phyloP scores from a whole-genome alignment of 2,797 vertebrate species.

The Sebastes alutus region DNA sequence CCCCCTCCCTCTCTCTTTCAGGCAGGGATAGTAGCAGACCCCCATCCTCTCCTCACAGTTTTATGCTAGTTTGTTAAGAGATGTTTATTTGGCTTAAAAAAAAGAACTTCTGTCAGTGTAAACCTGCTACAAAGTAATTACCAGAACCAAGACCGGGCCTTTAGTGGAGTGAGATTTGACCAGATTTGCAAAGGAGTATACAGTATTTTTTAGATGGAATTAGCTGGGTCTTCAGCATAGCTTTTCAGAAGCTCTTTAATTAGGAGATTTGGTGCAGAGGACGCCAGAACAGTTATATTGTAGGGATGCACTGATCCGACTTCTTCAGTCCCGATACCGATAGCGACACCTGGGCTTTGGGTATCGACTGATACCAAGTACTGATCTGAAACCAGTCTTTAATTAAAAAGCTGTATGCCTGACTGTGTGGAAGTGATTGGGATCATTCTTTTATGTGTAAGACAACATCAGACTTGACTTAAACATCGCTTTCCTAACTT shows the following conservation, averaged over 20 bases:
- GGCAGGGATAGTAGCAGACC: slow-evolving; percentile 63
- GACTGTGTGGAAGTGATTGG: no score
- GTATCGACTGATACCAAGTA: no score
- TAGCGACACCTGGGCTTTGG: no score
- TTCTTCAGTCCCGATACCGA: no score
- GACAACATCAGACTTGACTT: no score
- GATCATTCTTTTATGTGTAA: no score
- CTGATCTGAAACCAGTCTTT: no score
- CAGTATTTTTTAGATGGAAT: slow-evolving; percentile 7
- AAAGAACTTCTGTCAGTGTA: slow-evolving; percentile 13
- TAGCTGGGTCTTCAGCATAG: background rate
- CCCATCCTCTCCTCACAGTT: slow-evolving; percentile 51
- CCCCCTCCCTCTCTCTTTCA: slow-evolving; percentile 56
- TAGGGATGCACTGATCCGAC: no score
- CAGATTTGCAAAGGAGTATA: background rate
- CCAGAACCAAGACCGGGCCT: background rate
- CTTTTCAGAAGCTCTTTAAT: slow-evolving; percentile 26
- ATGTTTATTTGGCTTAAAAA: slow-evolving; percentile 56
- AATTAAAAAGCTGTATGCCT: no score
- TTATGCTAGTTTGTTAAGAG: slow-evolving; percentile 44
- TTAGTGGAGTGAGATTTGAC: background rate
- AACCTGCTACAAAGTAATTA: slow-evolving; percentile 36
- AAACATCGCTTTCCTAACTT: no score
- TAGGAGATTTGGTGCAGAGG: slow-evolving; percentile 5
- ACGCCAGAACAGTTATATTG: background rate